Conservation (phyloP, 2,888 invertebrate genomes). For the Trichogramma dendrolimi region DNA sequence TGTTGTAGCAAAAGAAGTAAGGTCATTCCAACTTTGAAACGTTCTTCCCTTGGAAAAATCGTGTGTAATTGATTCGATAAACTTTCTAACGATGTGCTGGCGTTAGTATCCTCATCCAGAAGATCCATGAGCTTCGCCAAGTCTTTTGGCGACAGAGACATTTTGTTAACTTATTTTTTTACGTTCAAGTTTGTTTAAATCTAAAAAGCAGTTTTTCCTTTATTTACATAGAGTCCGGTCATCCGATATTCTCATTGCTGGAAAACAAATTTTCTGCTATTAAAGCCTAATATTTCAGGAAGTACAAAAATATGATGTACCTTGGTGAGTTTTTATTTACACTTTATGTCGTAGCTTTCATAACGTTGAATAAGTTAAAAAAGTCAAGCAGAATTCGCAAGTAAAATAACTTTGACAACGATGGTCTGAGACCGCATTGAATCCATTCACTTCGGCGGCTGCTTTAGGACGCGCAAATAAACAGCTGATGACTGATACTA, state of each 20-base stretch:
- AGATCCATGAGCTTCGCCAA: constrained; percentile 44
- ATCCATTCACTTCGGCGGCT: too few species aligned
- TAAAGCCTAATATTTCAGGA: background rate
- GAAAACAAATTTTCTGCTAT: background rate
- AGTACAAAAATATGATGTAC: background rate
- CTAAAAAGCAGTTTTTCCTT: background rate
- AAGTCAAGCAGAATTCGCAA: too few species aligned
- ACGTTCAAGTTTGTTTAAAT: background rate
- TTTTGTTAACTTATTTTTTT: constrained; percentile 22
- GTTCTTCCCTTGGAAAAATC: constrained; percentile 72
- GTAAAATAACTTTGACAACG: too few species aligned
- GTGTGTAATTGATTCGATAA: constrained; percentile 74
- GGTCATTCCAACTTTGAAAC: constrained; percentile 70
- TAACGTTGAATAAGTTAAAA: too few species aligned
- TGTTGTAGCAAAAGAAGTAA: constrained; percentile 65
- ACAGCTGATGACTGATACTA: too few species aligned
- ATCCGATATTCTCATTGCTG: background rate
- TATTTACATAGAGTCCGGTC: background rate
- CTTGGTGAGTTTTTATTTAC: background rate
- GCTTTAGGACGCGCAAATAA: too few species aligned
- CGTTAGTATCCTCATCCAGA: constrained; percentile 47
- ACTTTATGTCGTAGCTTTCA: too few species aligned
- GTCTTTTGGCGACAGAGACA: constrained; percentile 43
- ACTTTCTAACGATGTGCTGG: constrained; percentile 59
- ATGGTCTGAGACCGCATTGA: too few species aligned